Conservation (phyloP, 2,888 invertebrate species). For the Nomada fabriciana region DNA sequence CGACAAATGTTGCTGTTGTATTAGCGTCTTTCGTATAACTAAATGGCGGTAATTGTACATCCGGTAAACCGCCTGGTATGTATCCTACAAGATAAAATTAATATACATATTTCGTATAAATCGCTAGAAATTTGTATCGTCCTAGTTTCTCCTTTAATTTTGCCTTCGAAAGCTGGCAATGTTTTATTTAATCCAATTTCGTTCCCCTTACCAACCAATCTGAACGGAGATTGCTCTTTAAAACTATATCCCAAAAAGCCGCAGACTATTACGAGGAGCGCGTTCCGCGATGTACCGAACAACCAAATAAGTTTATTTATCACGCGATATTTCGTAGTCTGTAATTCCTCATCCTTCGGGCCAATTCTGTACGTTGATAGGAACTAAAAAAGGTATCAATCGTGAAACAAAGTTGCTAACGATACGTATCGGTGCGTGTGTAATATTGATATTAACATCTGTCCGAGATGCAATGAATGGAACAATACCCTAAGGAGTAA, state of each 20-base stretch:
- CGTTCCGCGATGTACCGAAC: constrained; percentile 92
- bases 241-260: constrained; percentile 90
- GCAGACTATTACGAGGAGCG: constrained; percentile 91
- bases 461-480: neutral
- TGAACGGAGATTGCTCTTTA: constrained; percentile 87
- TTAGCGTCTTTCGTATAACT: constrained; percentile 87
- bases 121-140: neutral
- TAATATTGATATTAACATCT: neutral
- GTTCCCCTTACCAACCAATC: constrained; percentile 87
- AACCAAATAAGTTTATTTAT: constrained; percentile 90
- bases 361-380: constrained; percentile 89
- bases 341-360: constrained; percentile 85
- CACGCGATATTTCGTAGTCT: constrained; percentile 86
- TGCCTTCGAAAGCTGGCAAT: neutral
- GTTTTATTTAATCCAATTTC: neutral
- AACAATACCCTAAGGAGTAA: constrained; percentile 89
- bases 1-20: constrained; percentile 87
- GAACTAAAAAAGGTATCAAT: constrained; percentile 85
- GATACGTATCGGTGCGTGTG: too few species aligned
- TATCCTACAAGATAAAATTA: constrained; percentile 84
- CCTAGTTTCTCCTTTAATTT: neutral
- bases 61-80: constrained; percentile 91
- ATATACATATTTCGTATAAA: neutral
- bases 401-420: constrained; percentile 23
- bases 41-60: constrained; percentile 88